phyloP scores from a whole-genome alignment of 92 coral and sea anemone species.

The Blastomussa wellsi region DNA sequence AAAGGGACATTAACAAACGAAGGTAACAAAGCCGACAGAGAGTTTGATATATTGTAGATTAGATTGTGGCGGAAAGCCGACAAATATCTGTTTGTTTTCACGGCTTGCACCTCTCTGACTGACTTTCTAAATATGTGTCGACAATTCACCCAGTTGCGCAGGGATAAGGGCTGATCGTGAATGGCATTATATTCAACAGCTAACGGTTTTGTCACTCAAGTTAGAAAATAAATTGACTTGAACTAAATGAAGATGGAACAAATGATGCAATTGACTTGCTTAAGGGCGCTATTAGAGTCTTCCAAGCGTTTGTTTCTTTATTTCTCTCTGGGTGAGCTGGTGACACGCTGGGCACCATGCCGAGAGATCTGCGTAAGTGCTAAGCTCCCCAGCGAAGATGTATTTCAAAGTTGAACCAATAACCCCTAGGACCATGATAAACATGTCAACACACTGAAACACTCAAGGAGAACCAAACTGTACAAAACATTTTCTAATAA shows the following conservation, averaged over 20 bases:
- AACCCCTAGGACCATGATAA: not conserved
- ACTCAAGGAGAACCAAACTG: not conserved
- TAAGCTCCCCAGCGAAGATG: conserved; percentile 14
- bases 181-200: not conserved
- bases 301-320: not conserved
- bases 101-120: conserved; percentile 9
- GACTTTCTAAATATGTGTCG: conserved; percentile 2
- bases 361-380: conserved; percentile 12
- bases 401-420: conserved; percentile 14
- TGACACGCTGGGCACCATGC: conserved; percentile 27
- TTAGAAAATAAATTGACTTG: not conserved
- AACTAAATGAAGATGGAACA: not conserved
- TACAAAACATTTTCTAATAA: conserved; percentile 32
- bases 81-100: conserved; percentile 42
- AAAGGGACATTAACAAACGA: conserved; percentile 25
- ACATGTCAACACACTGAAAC: conserved; percentile 27
- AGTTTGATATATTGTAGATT: conserved; percentile 20
- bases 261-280: conserved; percentile 1
- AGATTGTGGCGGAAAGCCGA: conserved; percentile 12
- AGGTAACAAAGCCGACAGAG: conserved; percentile 24
- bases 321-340: conserved; percentile 25
- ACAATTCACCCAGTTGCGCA: not conserved
- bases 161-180: not conserved
- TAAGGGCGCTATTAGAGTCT: not conserved
- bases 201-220: conserved; percentile 7